Percentiles rank a stretch among this genome's conserved stretches.
These are phyloP conservation scores for Oreochromis grahami DNA, from an alignment of 2,797 vertebrate species.

Conservation along the genomic window DNA sequence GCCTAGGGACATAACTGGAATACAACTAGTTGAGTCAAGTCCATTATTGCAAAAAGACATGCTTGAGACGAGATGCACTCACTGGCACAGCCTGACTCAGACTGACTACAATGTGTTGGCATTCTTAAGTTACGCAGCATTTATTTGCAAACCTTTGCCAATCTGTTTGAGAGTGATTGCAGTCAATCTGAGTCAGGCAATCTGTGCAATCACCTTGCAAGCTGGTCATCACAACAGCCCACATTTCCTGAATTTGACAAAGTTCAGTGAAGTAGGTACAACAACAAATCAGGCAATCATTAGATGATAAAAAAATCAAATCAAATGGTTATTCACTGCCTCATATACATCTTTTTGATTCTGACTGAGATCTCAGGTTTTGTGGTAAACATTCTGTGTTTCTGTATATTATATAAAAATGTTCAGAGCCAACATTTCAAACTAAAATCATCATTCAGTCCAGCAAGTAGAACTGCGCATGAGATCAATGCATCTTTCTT, in stretches of 20 bases:
- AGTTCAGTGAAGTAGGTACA: not conserved
- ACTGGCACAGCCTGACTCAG: not conserved
- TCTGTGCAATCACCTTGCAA: not conserved
- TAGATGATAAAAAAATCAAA: not conserved
- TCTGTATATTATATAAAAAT: not conserved
- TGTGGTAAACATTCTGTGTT: not conserved
- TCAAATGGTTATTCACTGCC: not conserved
- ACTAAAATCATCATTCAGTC: not conserved
- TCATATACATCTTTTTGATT: not conserved
- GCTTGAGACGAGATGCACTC: not conserved
- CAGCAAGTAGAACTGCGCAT: not conserved
- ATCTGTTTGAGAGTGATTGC: not conserved
- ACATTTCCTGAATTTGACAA: not conserved
- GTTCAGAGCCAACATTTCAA: not conserved
- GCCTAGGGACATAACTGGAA: not conserved
- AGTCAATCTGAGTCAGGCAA: not conserved
- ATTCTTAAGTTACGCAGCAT: not conserved
- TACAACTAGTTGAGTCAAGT: not conserved
- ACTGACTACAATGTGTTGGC: not conserved
- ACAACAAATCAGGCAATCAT: not conserved
- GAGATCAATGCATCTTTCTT: not conserved
- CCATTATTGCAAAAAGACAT: not conserved
- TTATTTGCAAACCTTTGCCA: not conserved
- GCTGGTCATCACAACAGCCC: not conserved
- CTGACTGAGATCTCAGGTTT: not conserved